phyloP scores from a whole-genome alignment of 2,113 vertebrate genomes.

The Pardalotus punctatus region DNA sequence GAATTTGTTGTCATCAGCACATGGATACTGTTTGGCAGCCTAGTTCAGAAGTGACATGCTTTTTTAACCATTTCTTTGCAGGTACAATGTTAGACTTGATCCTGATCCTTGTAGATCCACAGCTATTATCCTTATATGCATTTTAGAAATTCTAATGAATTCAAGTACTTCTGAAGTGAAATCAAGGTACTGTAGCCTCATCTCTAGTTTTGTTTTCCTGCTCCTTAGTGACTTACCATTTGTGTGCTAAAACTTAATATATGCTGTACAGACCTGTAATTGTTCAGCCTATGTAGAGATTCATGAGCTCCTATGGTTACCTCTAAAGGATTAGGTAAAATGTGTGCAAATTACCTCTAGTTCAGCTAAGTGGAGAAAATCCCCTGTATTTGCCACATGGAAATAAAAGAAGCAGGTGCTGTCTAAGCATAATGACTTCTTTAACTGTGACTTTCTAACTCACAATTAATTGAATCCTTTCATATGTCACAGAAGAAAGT shows the following conservation, averaged over 20 bases:
- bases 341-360: neutral
- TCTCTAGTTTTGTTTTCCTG: neutral
- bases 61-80: slow-evolving; percentile 55
- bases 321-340: neutral
- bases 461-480: neutral
- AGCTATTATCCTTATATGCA: slow-evolving; percentile 77
- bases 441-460: neutral
- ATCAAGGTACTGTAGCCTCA: slow-evolving; percentile 75
- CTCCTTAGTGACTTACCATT: neutral
- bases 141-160: slow-evolving; percentile 86
- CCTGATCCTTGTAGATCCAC: slow-evolving; percentile 89
- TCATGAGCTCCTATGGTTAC: neutral
- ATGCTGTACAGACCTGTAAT: neutral
- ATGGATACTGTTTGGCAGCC: neutral
- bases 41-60: neutral
- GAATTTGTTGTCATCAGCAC: neutral
- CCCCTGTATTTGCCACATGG: neutral
- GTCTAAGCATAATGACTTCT: neutral
- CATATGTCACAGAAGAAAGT: neutral
- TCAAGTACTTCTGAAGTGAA: slow-evolving; percentile 77
- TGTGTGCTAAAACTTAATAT: neutral
- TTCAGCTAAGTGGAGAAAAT: neutral
- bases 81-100: slow-evolving; percentile 83
- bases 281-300: neutral
- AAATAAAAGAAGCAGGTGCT: neutral